Base-by-base conservation (phyloP, 2,888 invertebrate species). In the Monochamus alternatus region DNA sequence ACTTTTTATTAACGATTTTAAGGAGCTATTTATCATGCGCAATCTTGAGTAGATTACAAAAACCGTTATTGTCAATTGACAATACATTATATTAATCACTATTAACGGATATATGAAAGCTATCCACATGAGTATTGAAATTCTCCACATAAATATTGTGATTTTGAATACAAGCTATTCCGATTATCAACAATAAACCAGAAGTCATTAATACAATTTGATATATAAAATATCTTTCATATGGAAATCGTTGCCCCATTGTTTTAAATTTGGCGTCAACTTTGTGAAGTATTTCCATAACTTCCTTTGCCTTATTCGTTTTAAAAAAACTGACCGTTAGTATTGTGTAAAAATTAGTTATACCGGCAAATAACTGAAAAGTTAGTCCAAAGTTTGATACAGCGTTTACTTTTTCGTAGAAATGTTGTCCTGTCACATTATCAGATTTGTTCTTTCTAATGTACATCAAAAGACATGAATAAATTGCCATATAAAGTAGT, bases 171-270 rank as follows among this genome's bases (percentile, higher is more conserved):
- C 63, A 63, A 63, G 63, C 43, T 3, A 63, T 32, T 4, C 22
- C 30, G 4, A 63, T 31, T 55, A 55, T 55, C 22, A 22, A 4
- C n/a, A 14, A 55, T 7, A 22, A n/a, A 55, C 55, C 55, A n/a
- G n/a, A n/a, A 66, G 69, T 43, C 2, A 58, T 47, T 32, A 47
- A 58, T 30, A 58, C 38, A 8, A 74, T 14, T 65, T 74, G 74
- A 63, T 70, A 74, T 5, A 68, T 10, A 44, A 70, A 43, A n/a
- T 58, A 30, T 55, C 44, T 74, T 30, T 67, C 63, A 51, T 74
- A 70, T 10, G 64, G 58, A n/a, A 74, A 52, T 3, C 44, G 63
- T 22, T 64, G 52, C 12, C 69, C 63, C 3, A 65, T 63, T 0
- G 22, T 70, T 9, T 31, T 52, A 22, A 74, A 30, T 30, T 22